These are phyloP conservation scores for Pomacea maculata DNA, from an alignment of 1,140 invertebrate genomes.

Conservation along the genomic window DNA sequence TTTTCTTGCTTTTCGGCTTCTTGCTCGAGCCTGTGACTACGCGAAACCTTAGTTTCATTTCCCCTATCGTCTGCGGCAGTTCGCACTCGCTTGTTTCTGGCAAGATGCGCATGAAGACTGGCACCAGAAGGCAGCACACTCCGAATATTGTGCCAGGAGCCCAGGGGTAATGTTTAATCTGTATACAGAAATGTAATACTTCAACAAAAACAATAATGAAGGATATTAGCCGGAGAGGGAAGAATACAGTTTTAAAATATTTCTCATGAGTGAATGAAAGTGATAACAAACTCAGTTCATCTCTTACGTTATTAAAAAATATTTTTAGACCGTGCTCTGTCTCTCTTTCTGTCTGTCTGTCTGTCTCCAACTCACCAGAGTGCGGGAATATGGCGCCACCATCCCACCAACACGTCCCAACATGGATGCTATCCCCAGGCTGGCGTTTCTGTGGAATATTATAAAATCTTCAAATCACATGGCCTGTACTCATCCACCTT, in stretches of 20 bases:
- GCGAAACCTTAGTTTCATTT: slow-evolving; percentile 29
- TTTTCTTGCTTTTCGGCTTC: no score
- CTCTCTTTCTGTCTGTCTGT: not conserved
- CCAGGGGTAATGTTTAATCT: slow-evolving; percentile 33
- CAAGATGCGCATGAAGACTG: slow-evolving; percentile 26
- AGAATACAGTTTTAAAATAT: no score
- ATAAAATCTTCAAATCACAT: not conserved
- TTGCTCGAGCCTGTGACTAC: no score
- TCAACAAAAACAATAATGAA: no score
- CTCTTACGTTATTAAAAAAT: not conserved
- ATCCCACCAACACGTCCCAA: slow-evolving; percentile 36
- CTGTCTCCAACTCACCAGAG: slow-evolving; percentile 28
- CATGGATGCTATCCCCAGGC: slow-evolving; percentile 35
- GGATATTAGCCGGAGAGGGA: no score
- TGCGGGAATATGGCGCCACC: slow-evolving; percentile 39
- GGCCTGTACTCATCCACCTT: not conserved
- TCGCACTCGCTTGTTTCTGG: slow-evolving; percentile 37
- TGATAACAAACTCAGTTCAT: not conserved
- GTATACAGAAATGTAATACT: slow-evolving; percentile 1
- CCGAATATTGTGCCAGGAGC: slow-evolving; percentile 29
- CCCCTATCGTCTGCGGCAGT: slow-evolving; percentile 35
- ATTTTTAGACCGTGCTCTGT: not conserved
- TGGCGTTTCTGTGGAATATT: slow-evolving; percentile 33
- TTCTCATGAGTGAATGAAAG: not conserved
- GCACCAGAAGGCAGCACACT: slow-evolving; percentile 21